Evolutionary conservation across 37 sponge, comb jelly and placozoan genomes (phyloP), one percentile per base, ranked within the genome.

Genomic region (Lycopodina hypogea): DNA sequence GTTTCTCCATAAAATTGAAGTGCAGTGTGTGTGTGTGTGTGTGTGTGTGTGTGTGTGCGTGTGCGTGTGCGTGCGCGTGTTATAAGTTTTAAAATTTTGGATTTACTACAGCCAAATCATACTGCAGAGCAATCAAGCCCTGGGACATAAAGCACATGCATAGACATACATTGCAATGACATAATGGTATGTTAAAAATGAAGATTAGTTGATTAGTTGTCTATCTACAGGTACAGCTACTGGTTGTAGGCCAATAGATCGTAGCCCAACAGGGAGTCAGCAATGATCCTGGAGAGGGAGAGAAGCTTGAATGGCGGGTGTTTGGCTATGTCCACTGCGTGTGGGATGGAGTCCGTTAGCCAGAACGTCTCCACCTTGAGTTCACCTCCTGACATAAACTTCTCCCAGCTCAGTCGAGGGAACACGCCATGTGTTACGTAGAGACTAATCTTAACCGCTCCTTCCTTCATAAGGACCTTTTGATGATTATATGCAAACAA

Each of bases 371-470:
- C 74, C 57, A 92, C 74, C 30, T 45, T 2, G 0, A 88, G 75
- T 35, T 83, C 75, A 33, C 58, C 18, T 22, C 32, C 1, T n/a
- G 24, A 32, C 21, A 74, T 80, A 80, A 96, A 96, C 40, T 30
- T 70, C 72, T 72, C 74, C 96, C 96, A 96, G 0, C 93, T 87
- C 48, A 84, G 81, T 17, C 80, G 34, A 69, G 96, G 96, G 81
- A 96, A 96, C 32, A 96, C 93, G 28, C 85, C 85, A 75, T 96
- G 96, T n/a, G 93, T 96, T 55, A 96, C 93, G 74, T 77, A 96
- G 50, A 90, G 57, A 79, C 96, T 96, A 41, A 96, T 76, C n/a
- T 73, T 77, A 28, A 36, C 22, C 9, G 93, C 90, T 45, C 90
- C 93, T n/a, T 30, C 28, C 17, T 48, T 34, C 58, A 56, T 53